Percentiles rank a stretch among this genome's conserved stretches.
Conservation (phyloP, 92 coral and sea anemone species). For the Siderastrea radians region DNA sequence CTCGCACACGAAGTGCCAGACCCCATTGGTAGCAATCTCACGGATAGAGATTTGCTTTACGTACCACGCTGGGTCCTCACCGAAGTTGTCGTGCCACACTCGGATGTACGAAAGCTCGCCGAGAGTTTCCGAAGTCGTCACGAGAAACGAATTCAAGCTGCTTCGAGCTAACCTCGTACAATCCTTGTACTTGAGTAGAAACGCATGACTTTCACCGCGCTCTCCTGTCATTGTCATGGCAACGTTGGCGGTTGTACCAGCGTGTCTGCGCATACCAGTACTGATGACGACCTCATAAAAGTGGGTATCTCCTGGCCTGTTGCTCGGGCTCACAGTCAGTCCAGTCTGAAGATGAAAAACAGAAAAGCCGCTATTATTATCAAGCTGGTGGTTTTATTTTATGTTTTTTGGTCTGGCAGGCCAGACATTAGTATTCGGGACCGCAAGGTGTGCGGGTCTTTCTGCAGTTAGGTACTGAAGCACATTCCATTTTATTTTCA, state of each 20-base stretch:
- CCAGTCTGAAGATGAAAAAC: slow-evolving; percentile 62
- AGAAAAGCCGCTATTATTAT: background rate
- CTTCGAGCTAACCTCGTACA: slow-evolving; percentile 75
- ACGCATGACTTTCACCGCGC: slow-evolving; percentile 79
- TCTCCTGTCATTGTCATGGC: slow-evolving; percentile 92
- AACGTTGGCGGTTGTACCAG: slow-evolving; percentile 98
- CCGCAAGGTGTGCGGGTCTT: background rate
- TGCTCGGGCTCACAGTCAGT: slow-evolving; percentile 87
- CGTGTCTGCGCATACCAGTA: slow-evolving; percentile 92
- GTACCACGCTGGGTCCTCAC: slow-evolving; percentile 93
- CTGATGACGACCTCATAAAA: slow-evolving; percentile 82
- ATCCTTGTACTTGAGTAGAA: slow-evolving; percentile 70
- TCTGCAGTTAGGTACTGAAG: background rate
- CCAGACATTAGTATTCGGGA: background rate
- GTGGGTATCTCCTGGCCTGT: slow-evolving; percentile 68
- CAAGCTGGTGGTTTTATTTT: too few species aligned
- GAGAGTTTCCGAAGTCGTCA: slow-evolving; percentile 83
- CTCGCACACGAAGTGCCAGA: slow-evolving; percentile 86
- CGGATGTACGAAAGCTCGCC: slow-evolving; percentile 88
- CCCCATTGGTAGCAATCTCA: slow-evolving; percentile 73
- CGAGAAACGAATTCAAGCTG: slow-evolving; percentile 78
- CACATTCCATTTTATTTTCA: too few species aligned
- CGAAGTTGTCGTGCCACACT: slow-evolving; percentile 97
- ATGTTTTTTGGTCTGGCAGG: background rate
- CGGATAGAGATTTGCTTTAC: slow-evolving; percentile 85